Conservation (phyloP, 2,113 vertebrate species). For the Cisticola juncidis region DNA sequence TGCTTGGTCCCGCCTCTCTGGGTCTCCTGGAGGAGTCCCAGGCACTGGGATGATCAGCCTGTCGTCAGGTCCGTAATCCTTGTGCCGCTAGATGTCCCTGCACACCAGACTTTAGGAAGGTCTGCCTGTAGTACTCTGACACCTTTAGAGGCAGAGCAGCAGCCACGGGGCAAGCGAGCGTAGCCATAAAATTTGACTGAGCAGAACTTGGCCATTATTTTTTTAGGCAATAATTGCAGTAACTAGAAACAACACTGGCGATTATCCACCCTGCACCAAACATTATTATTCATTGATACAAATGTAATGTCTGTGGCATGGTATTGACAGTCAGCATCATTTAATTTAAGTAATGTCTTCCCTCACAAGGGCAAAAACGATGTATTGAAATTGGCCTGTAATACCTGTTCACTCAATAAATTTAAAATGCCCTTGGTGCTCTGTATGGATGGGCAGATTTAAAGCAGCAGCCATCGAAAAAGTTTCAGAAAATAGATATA, state of each 20-base stretch:
- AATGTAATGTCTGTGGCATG: not conserved
- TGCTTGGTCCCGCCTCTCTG: not conserved
- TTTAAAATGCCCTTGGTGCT: not conserved
- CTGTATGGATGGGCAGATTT: not conserved
- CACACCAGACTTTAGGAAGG: not conserved
- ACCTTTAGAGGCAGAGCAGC: not conserved
- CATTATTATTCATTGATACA: not conserved
- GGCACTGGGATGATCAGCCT: fast-evolving
- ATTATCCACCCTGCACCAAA: not conserved
- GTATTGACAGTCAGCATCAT: not conserved
- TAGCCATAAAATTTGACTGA: not conserved
- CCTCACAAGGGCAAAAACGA: not conserved
- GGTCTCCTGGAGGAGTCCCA: not conserved
- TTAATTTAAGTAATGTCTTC: not conserved
- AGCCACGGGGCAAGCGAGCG: not conserved
- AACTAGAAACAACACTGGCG: not conserved
- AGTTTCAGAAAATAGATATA: not conserved
- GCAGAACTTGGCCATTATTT: not conserved
- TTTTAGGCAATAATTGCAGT: not conserved
- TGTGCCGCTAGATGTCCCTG: slow-evolving; percentile 64
- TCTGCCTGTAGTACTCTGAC: fast-evolving
- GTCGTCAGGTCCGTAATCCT: not conserved
- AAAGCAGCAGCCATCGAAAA: not conserved
- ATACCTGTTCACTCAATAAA: not conserved
- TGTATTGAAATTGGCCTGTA: not conserved